These are phyloP conservation scores for Euphonia xanthogaster DNA, from an alignment of 2,797 vertebrate species.

Conservation along the genomic window DNA sequence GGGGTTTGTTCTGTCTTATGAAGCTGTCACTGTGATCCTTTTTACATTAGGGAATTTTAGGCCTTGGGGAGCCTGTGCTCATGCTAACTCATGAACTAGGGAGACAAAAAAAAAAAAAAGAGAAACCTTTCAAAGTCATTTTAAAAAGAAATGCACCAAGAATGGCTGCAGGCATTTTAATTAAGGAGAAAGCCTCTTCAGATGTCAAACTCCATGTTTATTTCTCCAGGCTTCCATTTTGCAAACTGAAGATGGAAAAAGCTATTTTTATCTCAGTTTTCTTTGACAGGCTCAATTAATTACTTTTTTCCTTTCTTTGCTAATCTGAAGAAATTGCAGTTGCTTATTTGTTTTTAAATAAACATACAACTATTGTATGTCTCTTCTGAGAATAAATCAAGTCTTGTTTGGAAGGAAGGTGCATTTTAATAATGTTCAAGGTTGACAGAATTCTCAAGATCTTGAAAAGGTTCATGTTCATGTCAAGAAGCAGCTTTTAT, in stretches of 20 bases:
- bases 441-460: neutral
- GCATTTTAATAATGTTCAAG: neutral
- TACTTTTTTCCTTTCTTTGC: neutral
- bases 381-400: neutral
- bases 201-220: neutral
- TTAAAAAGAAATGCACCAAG: neutral
- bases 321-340: neutral
- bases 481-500: neutral
- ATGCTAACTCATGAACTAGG: neutral
- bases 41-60: neutral
- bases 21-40: neutral
- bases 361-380: neutral
- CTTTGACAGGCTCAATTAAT: neutral
- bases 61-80: neutral
- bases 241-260: neutral
- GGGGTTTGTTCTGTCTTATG: neutral
- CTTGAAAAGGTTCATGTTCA: neutral
- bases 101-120: neutral
- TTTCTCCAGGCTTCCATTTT: slow-evolving; percentile 18
- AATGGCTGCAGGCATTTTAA: slow-evolving; percentile 30
- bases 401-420: neutral
- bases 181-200: slow-evolving; percentile 19
- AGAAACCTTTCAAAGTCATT: slow-evolving; percentile 1
- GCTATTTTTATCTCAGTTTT: neutral
- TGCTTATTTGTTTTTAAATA: neutral